Evolutionary conservation across 2,113 vertebrate species (phyloP).

Genomic region (Prunella himalayana): DNA sequence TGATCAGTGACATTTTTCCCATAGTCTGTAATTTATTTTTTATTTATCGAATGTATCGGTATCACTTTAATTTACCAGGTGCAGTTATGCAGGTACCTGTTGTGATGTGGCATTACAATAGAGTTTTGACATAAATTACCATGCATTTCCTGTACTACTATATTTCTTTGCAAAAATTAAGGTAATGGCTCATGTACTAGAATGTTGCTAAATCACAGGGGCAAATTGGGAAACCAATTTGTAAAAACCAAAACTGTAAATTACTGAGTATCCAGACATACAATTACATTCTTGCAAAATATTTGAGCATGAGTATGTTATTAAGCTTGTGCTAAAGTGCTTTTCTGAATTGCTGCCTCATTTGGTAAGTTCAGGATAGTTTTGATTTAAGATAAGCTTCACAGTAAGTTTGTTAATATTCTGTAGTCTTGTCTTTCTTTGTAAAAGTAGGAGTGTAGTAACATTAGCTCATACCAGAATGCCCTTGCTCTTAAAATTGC

Average conservation of each 20-base stretch:
- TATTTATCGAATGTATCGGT: background rate
- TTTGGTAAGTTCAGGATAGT: constrained; percentile 29
- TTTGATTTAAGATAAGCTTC: constrained; percentile 11
- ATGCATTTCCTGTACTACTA: background rate
- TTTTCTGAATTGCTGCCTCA: constrained; percentile 47
- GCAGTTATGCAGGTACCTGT: background rate
- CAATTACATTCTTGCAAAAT: background rate
- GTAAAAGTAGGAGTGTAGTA: background rate
- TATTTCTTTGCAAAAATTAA: constrained; percentile 38
- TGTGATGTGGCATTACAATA: background rate
- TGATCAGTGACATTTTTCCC: background rate
- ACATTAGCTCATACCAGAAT: background rate
- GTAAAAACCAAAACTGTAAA: constrained; percentile 30
- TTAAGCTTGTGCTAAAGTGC: constrained; percentile 43
- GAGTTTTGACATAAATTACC: constrained; percentile 4
- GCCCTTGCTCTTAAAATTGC: constrained; percentile 46
- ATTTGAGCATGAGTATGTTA: background rate
- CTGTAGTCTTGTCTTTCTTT: background rate
- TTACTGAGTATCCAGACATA: background rate
- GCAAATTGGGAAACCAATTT: constrained; percentile 14
- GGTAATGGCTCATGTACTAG: background rate
- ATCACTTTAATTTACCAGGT: constrained; percentile 1
- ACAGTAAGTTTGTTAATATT: constrained; percentile 3
- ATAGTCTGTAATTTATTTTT: constrained; percentile 28
- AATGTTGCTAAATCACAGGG: constrained; percentile 13